These are phyloP conservation scores for Megaustenia siamemsis DNA, from an alignment of 2,888 invertebrate species.

Conservation along the genomic window DNA sequence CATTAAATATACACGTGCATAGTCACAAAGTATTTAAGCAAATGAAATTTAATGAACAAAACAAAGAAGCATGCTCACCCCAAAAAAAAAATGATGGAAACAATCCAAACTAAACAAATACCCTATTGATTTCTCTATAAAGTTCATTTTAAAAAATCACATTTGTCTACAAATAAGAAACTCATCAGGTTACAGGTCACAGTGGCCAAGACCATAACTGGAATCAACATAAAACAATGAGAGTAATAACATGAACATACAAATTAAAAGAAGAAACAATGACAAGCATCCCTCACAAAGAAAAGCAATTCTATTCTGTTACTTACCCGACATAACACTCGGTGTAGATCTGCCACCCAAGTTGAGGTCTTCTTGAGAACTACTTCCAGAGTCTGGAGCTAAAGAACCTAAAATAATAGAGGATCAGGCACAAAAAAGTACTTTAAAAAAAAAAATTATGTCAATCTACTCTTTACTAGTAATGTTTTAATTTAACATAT, in stretches of 20 bases:
- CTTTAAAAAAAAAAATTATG: no score
- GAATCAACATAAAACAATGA: background rate
- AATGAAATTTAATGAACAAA: background rate
- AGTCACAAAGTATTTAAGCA: no score
- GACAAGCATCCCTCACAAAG: background rate
- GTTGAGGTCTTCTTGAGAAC: constrained; percentile 70
- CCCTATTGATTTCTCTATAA: no score
- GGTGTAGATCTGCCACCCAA: constrained; percentile 53
- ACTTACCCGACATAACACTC: constrained; percentile 53
- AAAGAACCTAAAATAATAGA: constrained; percentile 15
- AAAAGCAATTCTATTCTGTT: background rate
- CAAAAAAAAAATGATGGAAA: background rate
- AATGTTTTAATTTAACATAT: no score
- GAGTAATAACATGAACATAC: background rate
- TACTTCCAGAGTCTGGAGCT: constrained; percentile 59
- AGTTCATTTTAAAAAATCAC: no score
- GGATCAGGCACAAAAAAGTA: no score
- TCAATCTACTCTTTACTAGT: no score
- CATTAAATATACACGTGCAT: no score
- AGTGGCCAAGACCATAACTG: background rate
- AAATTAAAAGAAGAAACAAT: background rate
- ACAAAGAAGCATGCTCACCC: background rate
- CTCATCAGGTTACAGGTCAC: no score
- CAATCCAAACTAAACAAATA: no score
- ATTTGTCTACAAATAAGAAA: no score